phyloP scores from a whole-genome alignment of 2,797 vertebrate species.

The Microchirus variegatus region DNA sequence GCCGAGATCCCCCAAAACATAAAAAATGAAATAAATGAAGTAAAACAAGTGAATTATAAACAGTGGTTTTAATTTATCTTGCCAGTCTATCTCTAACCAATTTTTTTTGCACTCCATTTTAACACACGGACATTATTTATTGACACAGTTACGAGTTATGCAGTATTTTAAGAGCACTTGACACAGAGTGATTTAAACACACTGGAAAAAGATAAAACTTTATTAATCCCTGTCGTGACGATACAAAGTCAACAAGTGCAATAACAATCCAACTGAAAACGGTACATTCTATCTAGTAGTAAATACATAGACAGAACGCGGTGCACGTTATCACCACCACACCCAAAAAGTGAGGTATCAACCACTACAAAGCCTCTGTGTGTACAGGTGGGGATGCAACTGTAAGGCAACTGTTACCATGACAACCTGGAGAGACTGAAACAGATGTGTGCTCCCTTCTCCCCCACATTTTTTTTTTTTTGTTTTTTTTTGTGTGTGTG shows the following conservation, averaged over 20 bases:
- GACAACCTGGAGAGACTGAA: conserved; percentile 71
- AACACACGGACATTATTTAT: background rate
- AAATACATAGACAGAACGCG: conserved; percentile 77
- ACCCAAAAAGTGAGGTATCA: conserved; percentile 76
- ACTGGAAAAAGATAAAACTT: conserved; percentile 84
- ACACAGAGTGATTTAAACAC: conserved; percentile 76
- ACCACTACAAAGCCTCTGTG: conserved; percentile 79
- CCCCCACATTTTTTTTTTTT: conserved; percentile 16
- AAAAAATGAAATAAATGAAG: too few relatives aligned
- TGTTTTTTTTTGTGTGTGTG: background rate
- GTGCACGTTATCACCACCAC: conserved; percentile 60
- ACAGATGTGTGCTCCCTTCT: conserved; percentile 53
- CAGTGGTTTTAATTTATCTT: too few relatives aligned
- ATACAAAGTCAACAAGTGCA: conserved; percentile 87
- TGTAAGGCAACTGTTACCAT: conserved; percentile 85
- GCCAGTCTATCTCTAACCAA: too few relatives aligned
- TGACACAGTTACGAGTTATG: background rate
- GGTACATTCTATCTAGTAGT: conserved; percentile 75
- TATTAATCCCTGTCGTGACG: conserved; percentile 82
- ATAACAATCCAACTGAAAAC: conserved; percentile 78
- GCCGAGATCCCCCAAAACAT: too few relatives aligned
- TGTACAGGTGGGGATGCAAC: conserved; percentile 76
- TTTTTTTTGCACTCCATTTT: background rate
- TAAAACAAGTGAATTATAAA: too few relatives aligned
- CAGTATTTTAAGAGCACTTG: conserved; percentile 34